Evolutionary conservation across 2,888 invertebrate genomes (phyloP).

Genomic region (Achlya flavicornis): DNA sequence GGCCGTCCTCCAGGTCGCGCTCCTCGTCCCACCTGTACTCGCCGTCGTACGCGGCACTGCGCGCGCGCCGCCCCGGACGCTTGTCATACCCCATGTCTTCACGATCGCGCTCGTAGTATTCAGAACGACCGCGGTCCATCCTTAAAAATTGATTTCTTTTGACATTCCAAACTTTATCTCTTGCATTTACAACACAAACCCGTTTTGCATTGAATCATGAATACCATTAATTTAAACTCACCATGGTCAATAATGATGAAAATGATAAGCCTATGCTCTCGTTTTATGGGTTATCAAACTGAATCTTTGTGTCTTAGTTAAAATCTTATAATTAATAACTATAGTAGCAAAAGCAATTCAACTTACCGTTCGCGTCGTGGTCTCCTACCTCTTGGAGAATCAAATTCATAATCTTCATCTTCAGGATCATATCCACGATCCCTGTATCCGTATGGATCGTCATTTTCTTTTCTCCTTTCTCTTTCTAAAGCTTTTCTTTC

Average conservation of each 20-base stretch:
- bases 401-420: conserved; percentile 74
- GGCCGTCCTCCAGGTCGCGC: conserved; percentile 33
- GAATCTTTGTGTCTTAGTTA: too few relatives aligned
- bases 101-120: conserved; percentile 61
- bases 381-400: conserved; percentile 54
- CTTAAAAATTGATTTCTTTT: conserved; percentile 28
- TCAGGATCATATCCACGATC: conserved; percentile 74
- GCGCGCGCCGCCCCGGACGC: conserved; percentile 61
- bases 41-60: conserved; percentile 64
- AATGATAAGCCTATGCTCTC: too few relatives aligned
- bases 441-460: conserved; percentile 51
- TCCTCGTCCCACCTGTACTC: conserved; percentile 55
- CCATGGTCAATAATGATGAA: too few relatives aligned
- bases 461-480: conserved; percentile 49
- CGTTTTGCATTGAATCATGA: too few relatives aligned
- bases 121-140: conserved; percentile 63
- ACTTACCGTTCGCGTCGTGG: conserved; percentile 44
- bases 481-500: conserved; percentile 72
- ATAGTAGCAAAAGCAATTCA: background rate
- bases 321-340: background rate
- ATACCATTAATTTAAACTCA: too few relatives aligned
- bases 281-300: too few relatives aligned
- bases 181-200: too few relatives aligned
- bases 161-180: too few relatives aligned
- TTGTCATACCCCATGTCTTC: conserved; percentile 47